Conservation (phyloP, 2,797 vertebrate species). For the Pangasius djambal region DNA sequence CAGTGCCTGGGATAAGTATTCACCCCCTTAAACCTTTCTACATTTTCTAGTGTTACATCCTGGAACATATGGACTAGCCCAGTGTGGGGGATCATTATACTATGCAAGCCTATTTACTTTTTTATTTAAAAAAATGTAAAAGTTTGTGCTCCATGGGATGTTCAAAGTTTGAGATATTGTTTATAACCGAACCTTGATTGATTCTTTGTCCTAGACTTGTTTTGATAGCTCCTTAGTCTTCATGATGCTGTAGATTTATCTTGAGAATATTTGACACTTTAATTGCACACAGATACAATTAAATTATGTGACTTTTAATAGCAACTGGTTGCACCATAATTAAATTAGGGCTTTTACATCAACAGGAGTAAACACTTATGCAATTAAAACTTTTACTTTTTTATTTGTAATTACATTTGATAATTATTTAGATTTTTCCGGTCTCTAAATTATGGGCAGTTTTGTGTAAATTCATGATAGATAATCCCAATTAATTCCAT, state of each 20-base stretch:
- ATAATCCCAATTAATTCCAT: not conserved
- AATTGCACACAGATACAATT: not conserved
- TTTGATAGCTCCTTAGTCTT: not conserved
- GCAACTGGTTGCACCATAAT: not conserved
- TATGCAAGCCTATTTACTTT: not conserved
- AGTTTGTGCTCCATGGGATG: not conserved
- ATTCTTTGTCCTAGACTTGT: not conserved
- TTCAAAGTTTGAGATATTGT: not conserved
- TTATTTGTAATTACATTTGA: not conserved
- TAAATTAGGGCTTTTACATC: not conserved
- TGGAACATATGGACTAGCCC: not conserved
- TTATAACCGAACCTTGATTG: not conserved
- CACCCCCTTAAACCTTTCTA: not conserved
- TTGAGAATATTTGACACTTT: slow-evolving; percentile 1
- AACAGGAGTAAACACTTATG: not conserved
- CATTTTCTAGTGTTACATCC: not conserved
- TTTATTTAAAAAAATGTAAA: not conserved
- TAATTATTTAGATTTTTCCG: not conserved
- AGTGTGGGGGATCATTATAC: not conserved
- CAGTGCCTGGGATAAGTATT: not conserved
- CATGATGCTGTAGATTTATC: not conserved
- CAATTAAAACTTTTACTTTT: not conserved
- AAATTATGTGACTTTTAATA: slow-evolving; percentile 1
- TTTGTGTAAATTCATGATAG: not conserved
- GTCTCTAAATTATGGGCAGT: not conserved